Evolutionary conservation across 2,888 invertebrate species (phyloP), one percentile per base, ranked within the genome.

Genomic region (Drosophila recens): DNA sequence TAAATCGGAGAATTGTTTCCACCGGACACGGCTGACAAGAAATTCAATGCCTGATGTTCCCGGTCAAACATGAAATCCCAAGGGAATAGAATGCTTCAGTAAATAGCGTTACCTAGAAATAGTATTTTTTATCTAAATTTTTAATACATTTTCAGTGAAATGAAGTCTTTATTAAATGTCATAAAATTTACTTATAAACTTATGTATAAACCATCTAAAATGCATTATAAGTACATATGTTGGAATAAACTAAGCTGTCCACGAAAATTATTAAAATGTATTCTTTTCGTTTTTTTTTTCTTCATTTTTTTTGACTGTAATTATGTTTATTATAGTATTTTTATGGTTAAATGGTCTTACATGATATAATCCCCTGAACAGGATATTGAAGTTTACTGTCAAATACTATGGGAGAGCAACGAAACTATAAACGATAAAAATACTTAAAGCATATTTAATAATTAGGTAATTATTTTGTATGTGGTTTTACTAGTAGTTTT

Each of bases 111-210:
- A 15, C 6, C 4, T 49, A 33, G 4, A 38, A 52, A 23, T 8
- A 6, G n/a, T 27, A 30, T 17, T 43, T 13, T 13, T 17, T 40
- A 33, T 10, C 20, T 33, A 15, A 11, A 20, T n/a, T 27, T 57
- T 57, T 57, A 56, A 62, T 67, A 52, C 40, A 75, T 59, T 70
- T 77, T 83, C 64, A 68, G 64, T 85, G 69, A 75, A 85, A 82
- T 85, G 53, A 85, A 79, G 82, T 82, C 85, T 82, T 82, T 82
- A 82, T 82, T 82, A 82, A 75, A 79, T 79, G 67, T 82, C 67
- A 82, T 75, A 64, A 82, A 78, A 72, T 69, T 73, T 82, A 79
- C 75, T 75, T 75, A 58, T 85, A 67, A 82, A 75, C 75, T 82
- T 85, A 79, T 72, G 67, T 71, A 66, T 82, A 85, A 75, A 79